phyloP scores from a whole-genome alignment of 2,797 vertebrate genomes.

The Phalanger gymnotis region DNA sequence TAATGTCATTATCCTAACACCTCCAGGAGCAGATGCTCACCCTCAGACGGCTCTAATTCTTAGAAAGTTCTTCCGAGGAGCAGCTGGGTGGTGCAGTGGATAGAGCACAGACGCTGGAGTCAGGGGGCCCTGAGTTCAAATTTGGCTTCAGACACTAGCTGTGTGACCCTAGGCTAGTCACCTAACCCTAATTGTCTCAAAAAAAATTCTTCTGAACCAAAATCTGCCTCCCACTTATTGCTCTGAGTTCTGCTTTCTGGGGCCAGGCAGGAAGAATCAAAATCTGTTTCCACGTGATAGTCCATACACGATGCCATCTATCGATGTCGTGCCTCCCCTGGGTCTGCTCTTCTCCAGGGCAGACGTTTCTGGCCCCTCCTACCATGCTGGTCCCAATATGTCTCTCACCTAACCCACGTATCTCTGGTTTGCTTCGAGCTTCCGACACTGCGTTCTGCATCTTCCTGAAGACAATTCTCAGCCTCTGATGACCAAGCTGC shows the following conservation, averaged over 20 bases:
- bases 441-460: constrained; percentile 87
- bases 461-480: constrained; percentile 87
- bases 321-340: neutral
- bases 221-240: neutral
- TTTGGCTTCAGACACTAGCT: neutral
- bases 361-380: neutral
- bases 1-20: neutral
- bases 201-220: no score
- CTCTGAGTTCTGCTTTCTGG: neutral
- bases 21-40: neutral
- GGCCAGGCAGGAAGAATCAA: neutral
- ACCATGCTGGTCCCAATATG: neutral
- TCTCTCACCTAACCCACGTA: constrained; percentile 35
- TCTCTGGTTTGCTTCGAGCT: constrained; percentile 81
- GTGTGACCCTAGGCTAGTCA: neutral
- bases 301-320: neutral
- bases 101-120: neutral
- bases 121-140: neutral
- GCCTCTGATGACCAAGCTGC: constrained; percentile 89
- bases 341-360: neutral
- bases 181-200: no score
- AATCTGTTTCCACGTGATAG: neutral
- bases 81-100: neutral
- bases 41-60: neutral
- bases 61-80: neutral